Base-by-base conservation (phyloP, 2,797 vertebrate genomes). In the Platalea minor region DNA sequence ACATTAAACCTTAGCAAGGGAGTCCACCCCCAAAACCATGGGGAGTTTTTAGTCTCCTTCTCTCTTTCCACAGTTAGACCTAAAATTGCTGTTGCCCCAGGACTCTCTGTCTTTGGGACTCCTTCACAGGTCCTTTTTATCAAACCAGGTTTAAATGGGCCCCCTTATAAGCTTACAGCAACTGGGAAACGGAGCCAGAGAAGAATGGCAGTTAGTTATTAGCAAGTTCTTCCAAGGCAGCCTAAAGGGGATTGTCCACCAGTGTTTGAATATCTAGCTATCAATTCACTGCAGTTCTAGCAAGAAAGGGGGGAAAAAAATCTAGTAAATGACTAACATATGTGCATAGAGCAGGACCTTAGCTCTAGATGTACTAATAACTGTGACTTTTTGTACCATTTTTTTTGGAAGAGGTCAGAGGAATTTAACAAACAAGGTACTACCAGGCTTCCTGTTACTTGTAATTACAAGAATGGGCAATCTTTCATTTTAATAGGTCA, bases 401-500 rank as follows among this genome's bases (percentile, higher is more conserved):
- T 94, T 70, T 97, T 76, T 91, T 77, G 3, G 25, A 94, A 96
- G 64, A 96, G 68, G 84, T 94, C 85, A 96, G 84, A 91, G 73
- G 81, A 95, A 78, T 96, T 96, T 95, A 94, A 91, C 92, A 96
- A 97, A 93, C 81, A 97, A 92, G 61, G 91, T 91, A 97, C 87
- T 56, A 79, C 81, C 76, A 97, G 90, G 92, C 74, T 96, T 98
- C 95, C 82, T 95, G 72, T 96, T 97, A 72, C 89, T 96, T 94
- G 65, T 79, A 95, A 94, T 95, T 97, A 97, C 93, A 96, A 90
- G 97, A 97, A 96, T 88, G 45, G 57, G 89, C 72, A 90, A 92
- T 95, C 56, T 92, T 94, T 97, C 93, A 95, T 95, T 97, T 94
- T 96, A 97, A 96, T 96, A 96, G 96, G 96, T 94, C 95, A 96